Conservation (phyloP, 2,888 invertebrate genomes). For the Leistus spinibarbis region DNA sequence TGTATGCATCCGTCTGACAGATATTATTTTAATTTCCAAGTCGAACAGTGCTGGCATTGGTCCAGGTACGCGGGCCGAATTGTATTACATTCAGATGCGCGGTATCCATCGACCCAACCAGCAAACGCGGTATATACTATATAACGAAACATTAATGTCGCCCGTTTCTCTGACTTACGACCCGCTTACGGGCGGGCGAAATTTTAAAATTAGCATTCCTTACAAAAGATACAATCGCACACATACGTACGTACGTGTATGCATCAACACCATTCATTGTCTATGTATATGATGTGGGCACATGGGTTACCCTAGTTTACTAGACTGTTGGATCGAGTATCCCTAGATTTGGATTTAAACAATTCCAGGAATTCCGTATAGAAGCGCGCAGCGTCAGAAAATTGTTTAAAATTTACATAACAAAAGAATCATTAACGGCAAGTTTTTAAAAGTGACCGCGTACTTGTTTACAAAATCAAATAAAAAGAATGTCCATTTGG, state of each 20-base stretch:
- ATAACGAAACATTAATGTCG: slow-evolving; percentile 22
- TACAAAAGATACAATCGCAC: slow-evolving; percentile 9
- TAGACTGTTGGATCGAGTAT: no score
- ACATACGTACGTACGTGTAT: background rate
- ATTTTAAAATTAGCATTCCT: slow-evolving; percentile 37
- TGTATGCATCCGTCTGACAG: slow-evolving; percentile 59
- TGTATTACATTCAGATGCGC: slow-evolving; percentile 8
- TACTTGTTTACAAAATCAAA: background rate
- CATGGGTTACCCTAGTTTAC: no score
- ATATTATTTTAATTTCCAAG: slow-evolving; percentile 58
- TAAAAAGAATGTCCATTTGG: background rate
- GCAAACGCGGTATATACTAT: background rate
- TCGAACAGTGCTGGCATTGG: slow-evolving; percentile 52
- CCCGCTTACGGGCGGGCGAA: slow-evolving; percentile 11
- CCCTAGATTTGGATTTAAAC: no score
- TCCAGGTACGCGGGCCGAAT: slow-evolving; percentile 48
- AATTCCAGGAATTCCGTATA: no score
- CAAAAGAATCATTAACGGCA: no score
- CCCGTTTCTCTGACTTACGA: slow-evolving; percentile 28
- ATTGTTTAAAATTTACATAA: no score
- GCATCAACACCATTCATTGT: no score
- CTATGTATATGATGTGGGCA: no score
- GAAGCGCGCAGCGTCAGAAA: no score
- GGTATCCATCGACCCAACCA: background rate
- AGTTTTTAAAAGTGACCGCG: background rate